Percentiles rank a stretch among this genome's conserved stretches.
These are phyloP conservation scores for Leuctra nigra DNA, from an alignment of 2,888 invertebrate species.

Conservation along the genomic window DNA sequence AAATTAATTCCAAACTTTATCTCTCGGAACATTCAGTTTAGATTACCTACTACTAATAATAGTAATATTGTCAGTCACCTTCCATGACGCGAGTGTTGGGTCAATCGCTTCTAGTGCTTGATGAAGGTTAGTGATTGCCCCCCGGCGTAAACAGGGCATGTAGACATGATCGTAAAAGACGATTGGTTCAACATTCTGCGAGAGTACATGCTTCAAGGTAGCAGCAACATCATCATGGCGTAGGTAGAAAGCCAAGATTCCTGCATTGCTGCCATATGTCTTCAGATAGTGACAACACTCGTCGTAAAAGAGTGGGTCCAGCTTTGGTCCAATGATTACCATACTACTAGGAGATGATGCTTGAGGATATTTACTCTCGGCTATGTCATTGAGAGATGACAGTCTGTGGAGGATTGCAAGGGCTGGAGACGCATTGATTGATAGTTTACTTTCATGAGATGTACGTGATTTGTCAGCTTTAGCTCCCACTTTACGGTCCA, in stretches of 20 bases:
- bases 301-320: constrained; percentile 56
- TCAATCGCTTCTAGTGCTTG: constrained; percentile 59
- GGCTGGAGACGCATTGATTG: constrained; percentile 37
- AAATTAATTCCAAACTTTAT: no score
- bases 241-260: constrained; percentile 68
- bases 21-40: no score
- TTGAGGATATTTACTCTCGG: constrained; percentile 30
- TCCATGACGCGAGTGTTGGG: constrained; percentile 59
- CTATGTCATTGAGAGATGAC: constrained; percentile 41
- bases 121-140: constrained; percentile 53
- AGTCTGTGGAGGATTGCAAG: constrained; percentile 44
- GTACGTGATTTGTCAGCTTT: background rate
- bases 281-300: constrained; percentile 78
- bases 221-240: constrained; percentile 61
- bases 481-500: background rate
- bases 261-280: constrained; percentile 69
- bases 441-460: background rate
- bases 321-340: constrained; percentile 24
- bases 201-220: constrained; percentile 61
- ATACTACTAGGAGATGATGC: constrained; percentile 5
- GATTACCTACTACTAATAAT: no score
- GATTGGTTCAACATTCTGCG: constrained; percentile 60
- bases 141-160: constrained; percentile 58
- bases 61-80: constrained; percentile 40
- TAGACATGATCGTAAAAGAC: constrained; percentile 67